phyloP scores from a whole-genome alignment of 2,888 invertebrate species.

The Mesoligia furuncula region DNA sequence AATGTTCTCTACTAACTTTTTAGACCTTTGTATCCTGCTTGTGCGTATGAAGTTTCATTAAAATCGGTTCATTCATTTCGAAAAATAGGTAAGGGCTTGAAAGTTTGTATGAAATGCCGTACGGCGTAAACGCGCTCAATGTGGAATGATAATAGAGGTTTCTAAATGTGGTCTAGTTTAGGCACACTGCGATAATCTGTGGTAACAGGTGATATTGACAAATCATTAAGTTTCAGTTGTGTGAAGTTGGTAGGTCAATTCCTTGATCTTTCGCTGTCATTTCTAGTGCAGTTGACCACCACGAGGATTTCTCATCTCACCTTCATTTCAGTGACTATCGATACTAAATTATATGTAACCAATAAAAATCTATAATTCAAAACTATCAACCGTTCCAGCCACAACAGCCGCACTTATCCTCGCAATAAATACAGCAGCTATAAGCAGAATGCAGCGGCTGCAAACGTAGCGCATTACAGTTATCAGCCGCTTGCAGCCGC shows the following conservation, averaged over 20 bases:
- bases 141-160: not conserved
- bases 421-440: conserved; percentile 50
- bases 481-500: conserved; percentile 54
- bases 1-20: too few relatives aligned
- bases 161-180: not conserved
- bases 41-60: too few relatives aligned
- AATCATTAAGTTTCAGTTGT: too few relatives aligned
- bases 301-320: not conserved
- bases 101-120: too few relatives aligned
- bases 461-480: conserved; percentile 48
- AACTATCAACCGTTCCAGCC: conserved; percentile 6
- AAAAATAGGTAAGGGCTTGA: too few relatives aligned
- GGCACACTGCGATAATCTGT: not conserved
- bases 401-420: conserved; percentile 15
- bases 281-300: not conserved
- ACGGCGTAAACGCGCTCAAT: too few relatives aligned
- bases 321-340: not conserved
- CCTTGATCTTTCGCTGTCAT: not conserved
- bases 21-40: too few relatives aligned
- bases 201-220: not conserved
- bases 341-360: not conserved
- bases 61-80: too few relatives aligned
- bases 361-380: not conserved
- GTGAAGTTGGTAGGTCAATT: not conserved
- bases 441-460: conserved; percentile 31